Base-by-base conservation (phyloP, 2,888 invertebrate species). In the Pseudococcus longispinus region DNA sequence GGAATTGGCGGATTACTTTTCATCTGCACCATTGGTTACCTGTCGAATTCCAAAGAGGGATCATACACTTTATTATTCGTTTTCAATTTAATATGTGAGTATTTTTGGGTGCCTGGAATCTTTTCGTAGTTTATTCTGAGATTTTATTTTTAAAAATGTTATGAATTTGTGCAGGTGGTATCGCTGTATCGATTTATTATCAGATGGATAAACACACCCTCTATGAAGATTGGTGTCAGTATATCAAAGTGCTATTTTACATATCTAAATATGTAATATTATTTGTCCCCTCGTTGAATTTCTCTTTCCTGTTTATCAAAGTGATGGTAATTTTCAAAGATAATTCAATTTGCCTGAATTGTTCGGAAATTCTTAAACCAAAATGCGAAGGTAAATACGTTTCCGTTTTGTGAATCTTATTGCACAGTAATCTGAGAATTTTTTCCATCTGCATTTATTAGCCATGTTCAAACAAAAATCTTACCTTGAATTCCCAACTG, bases 401-500 rank as follows among this genome's bases (percentile, higher is more conserved):
- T 0, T 4, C 20, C 2, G 2, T 26, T 51, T 51, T 13, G 8
- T 23, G 9, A 23, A 60, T 11, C 20, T 60, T 0, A n/a, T 20
- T 15, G 11, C 20, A 23, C 26, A 4, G 9, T 26, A 5, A 15
- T 1, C 4, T 37, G 20, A 37, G 15, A 2, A 18, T 4, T 80
- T 29, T 26, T 74, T 70, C n/a, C n/a, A n/a, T n/a, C n/a, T 70
- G 70, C 37, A 0, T 29, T 26, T 18, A 20, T 82, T 32, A 83
- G 26, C 18, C 8, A 18, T 26, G 18, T 11, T 15, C 8, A n/a
- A 18, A 26, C 18, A 26, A 0, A 42, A 70, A 18, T 70, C 87
- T 5, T 89, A 88, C 86, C 80, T 89, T 42, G 88, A 20, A 8
- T 88, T 88, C 32, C 42, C 87, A 18, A 85, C 85, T 8, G 15